A percentile compares a stretch with the other conserved stretches of the same genome.
These are phyloP conservation scores for Galleria mellonella DNA, from an alignment of 1,140 invertebrate species.

Conservation along the genomic window DNA sequence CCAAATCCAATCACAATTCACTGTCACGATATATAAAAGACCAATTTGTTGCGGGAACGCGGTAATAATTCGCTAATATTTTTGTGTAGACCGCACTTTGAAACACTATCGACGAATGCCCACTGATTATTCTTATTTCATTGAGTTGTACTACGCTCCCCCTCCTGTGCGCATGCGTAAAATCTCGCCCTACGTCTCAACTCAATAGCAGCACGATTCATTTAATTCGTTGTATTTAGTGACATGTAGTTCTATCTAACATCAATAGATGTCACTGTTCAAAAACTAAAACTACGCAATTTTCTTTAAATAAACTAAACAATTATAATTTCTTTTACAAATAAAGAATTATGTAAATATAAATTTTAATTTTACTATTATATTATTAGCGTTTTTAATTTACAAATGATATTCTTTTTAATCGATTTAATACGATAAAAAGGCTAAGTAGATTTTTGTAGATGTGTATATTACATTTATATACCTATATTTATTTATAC, in stretches of 20 bases:
- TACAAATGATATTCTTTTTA: too few species aligned
- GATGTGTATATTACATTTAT: too few species aligned
- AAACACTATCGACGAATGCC: constrained; percentile 26
- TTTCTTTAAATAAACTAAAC: too few species aligned
- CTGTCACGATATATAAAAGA: constrained; percentile 50
- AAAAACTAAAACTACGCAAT: too few species aligned
- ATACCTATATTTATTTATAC: too few species aligned
- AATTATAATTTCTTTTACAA: too few species aligned
- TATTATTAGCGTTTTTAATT: too few species aligned
- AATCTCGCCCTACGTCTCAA: constrained; percentile 27
- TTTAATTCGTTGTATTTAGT: too few species aligned
- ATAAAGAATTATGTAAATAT: too few species aligned
- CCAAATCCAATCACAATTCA: constrained; percentile 39
- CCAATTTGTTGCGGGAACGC: constrained; percentile 41
- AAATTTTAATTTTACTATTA: too few species aligned
- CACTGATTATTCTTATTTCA: constrained; percentile 55
- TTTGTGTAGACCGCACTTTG: constrained; percentile 12
- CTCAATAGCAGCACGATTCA: constrained; percentile 4
- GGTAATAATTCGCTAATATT: constrained; percentile 27
- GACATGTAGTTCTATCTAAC: constrained; percentile 11
- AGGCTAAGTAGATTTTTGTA: too few species aligned
- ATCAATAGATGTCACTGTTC: constrained; percentile 34
- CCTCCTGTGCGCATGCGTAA: constrained; percentile 54
- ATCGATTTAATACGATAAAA: too few species aligned
- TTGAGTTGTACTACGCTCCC: constrained; percentile 42